Conservation (phyloP, 2,888 invertebrate species). For the Herminia tarsipennalis region DNA sequence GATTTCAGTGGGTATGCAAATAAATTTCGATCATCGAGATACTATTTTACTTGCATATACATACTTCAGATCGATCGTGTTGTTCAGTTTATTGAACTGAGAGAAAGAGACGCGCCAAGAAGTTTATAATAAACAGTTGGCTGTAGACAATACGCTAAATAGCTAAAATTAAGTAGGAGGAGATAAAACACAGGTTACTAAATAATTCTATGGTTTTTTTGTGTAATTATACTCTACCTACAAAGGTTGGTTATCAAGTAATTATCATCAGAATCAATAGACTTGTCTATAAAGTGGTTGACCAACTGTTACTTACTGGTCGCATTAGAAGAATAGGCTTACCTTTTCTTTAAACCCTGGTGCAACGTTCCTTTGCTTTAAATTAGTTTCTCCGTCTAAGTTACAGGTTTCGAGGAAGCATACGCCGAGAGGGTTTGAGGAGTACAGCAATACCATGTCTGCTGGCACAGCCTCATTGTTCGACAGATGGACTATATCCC, state of each 20-base stretch:
- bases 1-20: no score
- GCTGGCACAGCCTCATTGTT: slow-evolving; percentile 99
- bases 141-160: no score
- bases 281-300: no score
- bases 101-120: not conserved
- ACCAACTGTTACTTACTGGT: no score
- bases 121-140: no score
- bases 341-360: slow-evolving; percentile 91
- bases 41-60: no score
- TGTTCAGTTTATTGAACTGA: not conserved
- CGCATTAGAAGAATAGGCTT: slow-evolving; percentile 14
- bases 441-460: slow-evolving; percentile 95
- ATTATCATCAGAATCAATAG: no score
- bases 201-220: not conserved
- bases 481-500: slow-evolving; percentile 97
- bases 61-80: not conserved
- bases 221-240: no score
- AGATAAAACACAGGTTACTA: not conserved
- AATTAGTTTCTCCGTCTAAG: slow-evolving; percentile 97
- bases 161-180: no score
- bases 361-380: slow-evolving; percentile 96
- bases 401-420: slow-evolving; percentile 98
- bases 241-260: no score
- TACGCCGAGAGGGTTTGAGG: slow-evolving; percentile 94
- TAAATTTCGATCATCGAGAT: slow-evolving; percentile 11